Conservation (phyloP, 2,888 invertebrate genomes). For the Baronia brevicornis region DNA sequence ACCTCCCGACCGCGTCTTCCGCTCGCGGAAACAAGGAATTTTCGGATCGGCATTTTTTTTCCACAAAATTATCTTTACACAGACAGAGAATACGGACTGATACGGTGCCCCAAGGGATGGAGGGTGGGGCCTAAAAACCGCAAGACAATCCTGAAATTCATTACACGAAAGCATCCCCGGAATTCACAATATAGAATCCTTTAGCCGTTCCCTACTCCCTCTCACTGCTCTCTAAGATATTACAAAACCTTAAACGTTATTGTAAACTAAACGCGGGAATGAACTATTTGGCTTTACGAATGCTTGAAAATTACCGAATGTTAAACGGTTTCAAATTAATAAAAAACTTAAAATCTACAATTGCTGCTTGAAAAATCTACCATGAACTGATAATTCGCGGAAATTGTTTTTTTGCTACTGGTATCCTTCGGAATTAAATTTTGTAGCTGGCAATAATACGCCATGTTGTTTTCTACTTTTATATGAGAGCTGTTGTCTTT, state of each 20-base stretch:
- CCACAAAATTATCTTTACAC: conserved; percentile 29
- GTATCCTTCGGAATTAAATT: no score
- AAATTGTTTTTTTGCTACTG: no score
- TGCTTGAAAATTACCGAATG: no score
- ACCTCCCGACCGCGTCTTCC: conserved; percentile 21
- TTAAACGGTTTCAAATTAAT: no score
- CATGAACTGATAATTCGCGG: no score
- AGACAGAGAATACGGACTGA: conserved; percentile 37
- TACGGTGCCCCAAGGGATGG: conserved; percentile 33
- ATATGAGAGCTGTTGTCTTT: no score
- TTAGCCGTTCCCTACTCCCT: conserved; percentile 27
- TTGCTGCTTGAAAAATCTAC: no score
- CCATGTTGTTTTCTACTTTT: no score
- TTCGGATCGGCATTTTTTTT: conserved; percentile 24
- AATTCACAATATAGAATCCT: conserved; percentile 75
- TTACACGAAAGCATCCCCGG: conserved; percentile 68
- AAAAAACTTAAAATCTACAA: no score
- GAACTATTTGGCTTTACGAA: conserved; percentile 43
- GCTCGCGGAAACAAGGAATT: conserved; percentile 42
- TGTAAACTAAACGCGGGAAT: conserved; percentile 51
- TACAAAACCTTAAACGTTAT: conserved; percentile 41
- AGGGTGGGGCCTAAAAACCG: conserved; percentile 62
- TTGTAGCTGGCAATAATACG: no score
- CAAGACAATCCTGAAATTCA: conserved; percentile 73
- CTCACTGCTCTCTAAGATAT: no score